Percentiles rank a stretch among this genome's conserved stretches.
These are phyloP conservation scores for Drepanosiphum platanoidis DNA, from an alignment of 2,888 invertebrate genomes.

Conservation along the genomic window DNA sequence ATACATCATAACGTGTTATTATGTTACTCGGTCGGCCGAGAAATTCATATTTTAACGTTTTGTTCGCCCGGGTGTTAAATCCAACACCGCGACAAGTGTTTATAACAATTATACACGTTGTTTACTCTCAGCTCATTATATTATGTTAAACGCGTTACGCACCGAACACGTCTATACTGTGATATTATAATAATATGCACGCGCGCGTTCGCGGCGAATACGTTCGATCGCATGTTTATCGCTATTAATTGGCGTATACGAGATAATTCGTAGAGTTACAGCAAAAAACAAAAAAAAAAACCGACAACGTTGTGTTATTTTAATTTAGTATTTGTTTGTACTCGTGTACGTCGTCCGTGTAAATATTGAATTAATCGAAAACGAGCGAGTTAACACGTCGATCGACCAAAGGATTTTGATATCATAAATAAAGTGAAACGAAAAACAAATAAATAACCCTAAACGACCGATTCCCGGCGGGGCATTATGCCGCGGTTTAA, in stretches of 20 bases:
- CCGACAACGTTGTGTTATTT: background rate
- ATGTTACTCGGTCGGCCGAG: no score
- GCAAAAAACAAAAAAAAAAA: no score
- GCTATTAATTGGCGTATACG: background rate
- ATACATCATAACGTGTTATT: no score
- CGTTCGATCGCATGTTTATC: background rate
- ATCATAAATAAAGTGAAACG: background rate
- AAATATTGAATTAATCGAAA: background rate
- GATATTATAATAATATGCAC: no score
- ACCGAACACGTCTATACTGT: background rate
- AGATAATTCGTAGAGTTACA: background rate
- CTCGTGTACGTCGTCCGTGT: background rate
- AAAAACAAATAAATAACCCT: background rate
- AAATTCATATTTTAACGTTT: no score
- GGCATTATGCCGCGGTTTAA: background rate
- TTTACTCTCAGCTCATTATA: background rate
- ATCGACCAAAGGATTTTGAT: background rate
- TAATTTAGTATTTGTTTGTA: background rate
- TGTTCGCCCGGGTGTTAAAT: no score
- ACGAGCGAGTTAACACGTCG: background rate
- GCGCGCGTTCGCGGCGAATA: no score
- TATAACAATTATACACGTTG: background rate
- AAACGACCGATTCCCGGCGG: background rate
- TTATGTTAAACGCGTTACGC: background rate
- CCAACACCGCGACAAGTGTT: no score